Evolutionary conservation across 2,113 vertebrate species (phyloP).

Genomic region (Gymnogyps californianus): DNA sequence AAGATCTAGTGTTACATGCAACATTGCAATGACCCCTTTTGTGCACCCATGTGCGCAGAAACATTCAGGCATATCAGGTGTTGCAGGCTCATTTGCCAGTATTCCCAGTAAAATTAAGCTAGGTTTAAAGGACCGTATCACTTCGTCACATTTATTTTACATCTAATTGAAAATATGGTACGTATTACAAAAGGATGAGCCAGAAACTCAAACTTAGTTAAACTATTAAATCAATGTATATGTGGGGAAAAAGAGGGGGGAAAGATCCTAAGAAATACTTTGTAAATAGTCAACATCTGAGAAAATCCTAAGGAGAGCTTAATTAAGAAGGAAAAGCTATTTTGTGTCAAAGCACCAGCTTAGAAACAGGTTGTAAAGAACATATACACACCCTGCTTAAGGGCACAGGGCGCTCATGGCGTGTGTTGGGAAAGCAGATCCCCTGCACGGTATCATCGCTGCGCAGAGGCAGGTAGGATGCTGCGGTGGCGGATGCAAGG

Average conservation of each 20-base stretch:
- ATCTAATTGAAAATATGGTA: neutral
- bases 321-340: neutral
- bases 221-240: neutral
- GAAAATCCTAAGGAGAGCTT: neutral
- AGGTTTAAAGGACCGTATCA: neutral
- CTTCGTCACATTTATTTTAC: neutral
- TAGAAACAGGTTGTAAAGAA: neutral
- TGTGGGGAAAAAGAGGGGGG: neutral
- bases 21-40: neutral
- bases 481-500: fast-evolving
- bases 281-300: neutral
- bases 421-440: fast-evolving
- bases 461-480: neutral
- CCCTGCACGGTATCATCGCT: fast-evolving
- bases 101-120: neutral
- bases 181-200: neutral
- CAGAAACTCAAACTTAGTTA: neutral
- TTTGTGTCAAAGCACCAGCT: neutral
- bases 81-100: neutral
- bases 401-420: fast-evolving
- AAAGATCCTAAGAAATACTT: neutral
- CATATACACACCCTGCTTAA: neutral
- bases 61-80: neutral
- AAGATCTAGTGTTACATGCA: fast-evolving
- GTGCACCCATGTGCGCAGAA: neutral